Conservation (phyloP, 2,113 vertebrate species). For the Fregata magnificens region DNA sequence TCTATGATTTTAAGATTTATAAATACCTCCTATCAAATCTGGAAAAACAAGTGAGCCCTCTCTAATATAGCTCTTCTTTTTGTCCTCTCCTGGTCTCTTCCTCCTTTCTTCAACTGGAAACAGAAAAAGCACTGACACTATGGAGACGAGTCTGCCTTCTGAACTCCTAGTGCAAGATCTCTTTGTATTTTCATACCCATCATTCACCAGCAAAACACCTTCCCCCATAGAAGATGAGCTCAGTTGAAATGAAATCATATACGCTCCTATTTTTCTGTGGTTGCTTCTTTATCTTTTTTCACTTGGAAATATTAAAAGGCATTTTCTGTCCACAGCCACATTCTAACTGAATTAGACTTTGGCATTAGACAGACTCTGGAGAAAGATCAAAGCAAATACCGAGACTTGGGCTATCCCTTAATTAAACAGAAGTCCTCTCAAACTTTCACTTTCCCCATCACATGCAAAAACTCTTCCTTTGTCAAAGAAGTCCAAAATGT, state of each 20-base stretch:
- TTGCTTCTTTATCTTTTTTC: neutral
- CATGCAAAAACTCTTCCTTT: neutral
- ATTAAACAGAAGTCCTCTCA: neutral
- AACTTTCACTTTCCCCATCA: neutral
- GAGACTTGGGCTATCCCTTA: neutral
- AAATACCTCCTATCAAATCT: neutral
- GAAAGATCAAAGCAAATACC: neutral
- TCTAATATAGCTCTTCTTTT: neutral
- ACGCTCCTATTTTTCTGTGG: neutral
- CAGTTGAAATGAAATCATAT: neutral
- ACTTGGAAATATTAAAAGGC: neutral
- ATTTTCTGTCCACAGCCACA: neutral
- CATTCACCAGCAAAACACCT: neutral
- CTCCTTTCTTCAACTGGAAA: neutral
- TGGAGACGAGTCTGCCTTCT: neutral
- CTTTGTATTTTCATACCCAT: neutral
- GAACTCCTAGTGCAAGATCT: neutral
- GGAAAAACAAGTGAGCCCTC: neutral
- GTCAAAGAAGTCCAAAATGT: neutral
- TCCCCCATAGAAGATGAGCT: neutral
- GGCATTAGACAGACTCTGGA: neutral
- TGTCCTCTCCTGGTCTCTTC: neutral
- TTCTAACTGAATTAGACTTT: neutral
- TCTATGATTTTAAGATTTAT: neutral
- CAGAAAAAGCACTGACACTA: neutral